Percentiles rank a stretch among this genome's conserved stretches.
Conservation (phyloP, 2,113 vertebrate species). For the Malurus melanocephalus region DNA sequence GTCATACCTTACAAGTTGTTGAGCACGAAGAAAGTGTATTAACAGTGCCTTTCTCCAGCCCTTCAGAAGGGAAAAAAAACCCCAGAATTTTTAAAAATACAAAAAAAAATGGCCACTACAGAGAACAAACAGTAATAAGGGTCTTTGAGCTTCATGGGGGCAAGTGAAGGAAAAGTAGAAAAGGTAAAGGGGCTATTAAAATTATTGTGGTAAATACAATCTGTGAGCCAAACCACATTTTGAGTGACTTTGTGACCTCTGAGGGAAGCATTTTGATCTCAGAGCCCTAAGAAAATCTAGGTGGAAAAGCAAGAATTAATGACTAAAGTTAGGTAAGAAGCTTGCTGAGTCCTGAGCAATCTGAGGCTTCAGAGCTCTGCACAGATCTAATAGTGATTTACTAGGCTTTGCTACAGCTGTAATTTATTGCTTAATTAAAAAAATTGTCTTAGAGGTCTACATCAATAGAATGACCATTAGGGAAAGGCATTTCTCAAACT, state of each 20-base stretch:
- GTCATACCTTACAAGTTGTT: not conserved
- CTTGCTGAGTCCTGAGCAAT: not conserved
- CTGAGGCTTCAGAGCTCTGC: conserved; percentile 4
- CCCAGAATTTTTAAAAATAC: not conserved
- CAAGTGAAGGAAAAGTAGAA: not conserved
- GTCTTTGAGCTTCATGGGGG: not conserved
- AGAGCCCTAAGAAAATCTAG: not conserved
- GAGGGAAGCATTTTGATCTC: not conserved
- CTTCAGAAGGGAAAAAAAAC: not conserved
- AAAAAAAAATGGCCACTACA: not conserved
- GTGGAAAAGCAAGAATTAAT: not conserved
- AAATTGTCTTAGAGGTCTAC: conserved; percentile 22
- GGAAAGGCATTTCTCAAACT: conserved; percentile 42
- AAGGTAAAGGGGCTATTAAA: not conserved
- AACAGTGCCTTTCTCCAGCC: not conserved
- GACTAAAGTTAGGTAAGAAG: not conserved
- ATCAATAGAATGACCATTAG: conserved; percentile 46
- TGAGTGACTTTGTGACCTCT: not conserved
- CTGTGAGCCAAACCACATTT: not conserved
- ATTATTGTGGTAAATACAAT: not conserved
- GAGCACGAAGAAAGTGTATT: not conserved
- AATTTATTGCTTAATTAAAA: conserved; percentile 64
- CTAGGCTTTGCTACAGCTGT: conserved; percentile 11
- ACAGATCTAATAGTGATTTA: conserved; percentile 18
- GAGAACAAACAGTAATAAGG: not conserved